Evolutionary conservation across 2,888 invertebrate species (phyloP).

Genomic region (Melanostoma mellinum): DNA sequence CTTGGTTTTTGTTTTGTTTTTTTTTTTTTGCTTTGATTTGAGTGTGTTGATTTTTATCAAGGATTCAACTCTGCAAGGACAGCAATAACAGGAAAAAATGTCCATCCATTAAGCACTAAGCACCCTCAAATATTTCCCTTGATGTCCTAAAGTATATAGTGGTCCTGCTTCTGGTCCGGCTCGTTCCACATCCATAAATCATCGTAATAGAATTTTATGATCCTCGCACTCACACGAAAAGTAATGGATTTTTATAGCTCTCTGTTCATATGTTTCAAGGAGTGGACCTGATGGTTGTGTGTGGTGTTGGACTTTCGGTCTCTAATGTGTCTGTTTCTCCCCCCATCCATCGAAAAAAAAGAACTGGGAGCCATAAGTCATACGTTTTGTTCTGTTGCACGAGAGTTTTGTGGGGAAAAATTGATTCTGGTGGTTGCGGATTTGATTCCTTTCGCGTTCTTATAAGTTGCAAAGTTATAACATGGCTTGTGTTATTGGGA

Average conservation of each 20-base stretch:
- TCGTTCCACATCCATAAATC: conserved; percentile 70
- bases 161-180: conserved; percentile 48
- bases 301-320: conserved; percentile 35
- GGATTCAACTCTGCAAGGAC: conserved; percentile 64
- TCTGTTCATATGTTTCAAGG: conserved; percentile 66
- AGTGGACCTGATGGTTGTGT: conserved; percentile 54
- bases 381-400: conserved; percentile 24
- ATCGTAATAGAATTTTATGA: conserved; percentile 73
- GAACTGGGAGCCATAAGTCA: conserved; percentile 56
- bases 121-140: conserved; percentile 69
- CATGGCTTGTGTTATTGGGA: conserved; percentile 39
- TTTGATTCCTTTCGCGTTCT: conserved; percentile 58
- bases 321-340: conserved; percentile 55
- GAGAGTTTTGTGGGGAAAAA: conserved; percentile 5
- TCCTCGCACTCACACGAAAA: conserved; percentile 71
- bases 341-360: conserved; percentile 14
- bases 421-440: conserved; percentile 40
- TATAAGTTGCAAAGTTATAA: conserved; percentile 66
- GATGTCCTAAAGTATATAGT: conserved; percentile 32
- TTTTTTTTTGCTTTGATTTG: conserved; percentile 8
- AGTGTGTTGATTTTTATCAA: conserved; percentile 66
- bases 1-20: conserved; percentile 50
- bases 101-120: conserved; percentile 71
- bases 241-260: conserved; percentile 72
- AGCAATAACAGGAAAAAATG: conserved; percentile 71